Evolutionary conservation across 2,113 vertebrate genomes (phyloP).

Genomic region (Notothenia rossii): DNA sequence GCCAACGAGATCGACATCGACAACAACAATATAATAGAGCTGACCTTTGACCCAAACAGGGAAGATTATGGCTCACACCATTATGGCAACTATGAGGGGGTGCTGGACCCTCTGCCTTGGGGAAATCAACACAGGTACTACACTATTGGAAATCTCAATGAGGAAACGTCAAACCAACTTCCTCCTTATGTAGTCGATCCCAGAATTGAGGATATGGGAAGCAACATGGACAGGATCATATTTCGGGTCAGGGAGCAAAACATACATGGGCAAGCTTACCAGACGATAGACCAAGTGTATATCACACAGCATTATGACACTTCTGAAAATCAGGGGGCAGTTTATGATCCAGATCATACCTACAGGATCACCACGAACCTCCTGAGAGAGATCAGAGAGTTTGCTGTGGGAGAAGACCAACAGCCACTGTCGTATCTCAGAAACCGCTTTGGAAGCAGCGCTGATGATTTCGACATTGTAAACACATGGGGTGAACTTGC

Average conservation of each 20-base stretch:
- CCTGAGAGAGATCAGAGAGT: constrained; percentile 58
- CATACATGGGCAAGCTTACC: background rate
- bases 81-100: constrained; percentile 59
- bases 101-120: constrained; percentile 30
- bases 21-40: constrained; percentile 43
- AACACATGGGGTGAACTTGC: constrained; percentile 57
- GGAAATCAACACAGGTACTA: constrained; percentile 52
- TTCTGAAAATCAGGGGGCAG: constrained; percentile 34
- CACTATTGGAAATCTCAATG: constrained; percentile 67
- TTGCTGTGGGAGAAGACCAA: constrained; percentile 35
- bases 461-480: constrained; percentile 26
- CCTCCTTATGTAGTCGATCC: constrained; percentile 16
- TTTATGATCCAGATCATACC: constrained; percentile 66
- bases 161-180: background rate
- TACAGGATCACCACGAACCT: constrained; percentile 60
- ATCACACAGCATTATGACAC: no score
- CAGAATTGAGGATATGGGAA: no score
- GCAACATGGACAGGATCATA: constrained; percentile 64
- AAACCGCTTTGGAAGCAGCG: constrained; percentile 34
- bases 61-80: constrained; percentile 69
- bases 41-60: constrained; percentile 60
- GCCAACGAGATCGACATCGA: constrained; percentile 53
- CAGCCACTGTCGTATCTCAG: constrained; percentile 39
- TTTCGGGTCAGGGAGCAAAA: constrained; percentile 51
- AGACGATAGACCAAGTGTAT: constrained; percentile 60